Conservation (phyloP, 23 tunicate species). For the Halocynthia roretzi region DNA sequence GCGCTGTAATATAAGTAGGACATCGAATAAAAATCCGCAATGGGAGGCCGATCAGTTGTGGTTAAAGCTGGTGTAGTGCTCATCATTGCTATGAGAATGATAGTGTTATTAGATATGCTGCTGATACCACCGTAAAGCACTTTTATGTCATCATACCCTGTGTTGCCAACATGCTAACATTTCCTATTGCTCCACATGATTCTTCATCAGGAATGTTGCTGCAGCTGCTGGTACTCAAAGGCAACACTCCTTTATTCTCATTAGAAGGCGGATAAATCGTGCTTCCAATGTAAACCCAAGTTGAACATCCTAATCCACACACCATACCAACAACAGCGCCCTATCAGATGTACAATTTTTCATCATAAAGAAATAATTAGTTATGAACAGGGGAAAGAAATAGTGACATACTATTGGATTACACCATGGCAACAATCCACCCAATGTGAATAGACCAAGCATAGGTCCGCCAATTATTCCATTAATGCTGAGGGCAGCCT, state of each 20-base stretch:
- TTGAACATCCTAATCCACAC: slow-evolving; percentile 29
- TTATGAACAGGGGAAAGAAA: no score
- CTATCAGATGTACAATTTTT: slow-evolving; percentile 13
- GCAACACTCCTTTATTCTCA: slow-evolving; percentile 17
- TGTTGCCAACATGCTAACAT: not conserved
- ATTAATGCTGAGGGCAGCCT: slow-evolving; percentile 81
- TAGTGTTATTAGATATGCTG: not conserved
- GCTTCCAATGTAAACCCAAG: slow-evolving; percentile 61
- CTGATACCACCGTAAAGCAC: not conserved
- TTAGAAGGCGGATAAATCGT: slow-evolving; percentile 43
- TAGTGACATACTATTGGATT: slow-evolving; percentile 73
- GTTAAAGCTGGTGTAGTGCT: not conserved
- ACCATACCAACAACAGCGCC: slow-evolving; percentile 50
- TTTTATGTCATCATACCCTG: not conserved
- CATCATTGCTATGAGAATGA: not conserved
- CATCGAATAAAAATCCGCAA: slow-evolving; percentile 19
- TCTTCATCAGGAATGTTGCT: slow-evolving; percentile 11
- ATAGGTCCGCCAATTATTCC: slow-evolving; percentile 80
- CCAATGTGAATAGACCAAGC: slow-evolving; percentile 90
- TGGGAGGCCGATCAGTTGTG: slow-evolving; percentile 13
- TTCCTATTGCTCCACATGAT: slow-evolving; percentile 10
- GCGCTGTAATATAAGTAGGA: slow-evolving; percentile 18
- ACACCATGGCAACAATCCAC: slow-evolving; percentile 71
- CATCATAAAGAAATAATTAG: no score
- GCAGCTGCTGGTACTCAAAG: slow-evolving; percentile 18